phyloP scores from a whole-genome alignment of 2,888 invertebrate species.

The Plagodis pulveraria region DNA sequence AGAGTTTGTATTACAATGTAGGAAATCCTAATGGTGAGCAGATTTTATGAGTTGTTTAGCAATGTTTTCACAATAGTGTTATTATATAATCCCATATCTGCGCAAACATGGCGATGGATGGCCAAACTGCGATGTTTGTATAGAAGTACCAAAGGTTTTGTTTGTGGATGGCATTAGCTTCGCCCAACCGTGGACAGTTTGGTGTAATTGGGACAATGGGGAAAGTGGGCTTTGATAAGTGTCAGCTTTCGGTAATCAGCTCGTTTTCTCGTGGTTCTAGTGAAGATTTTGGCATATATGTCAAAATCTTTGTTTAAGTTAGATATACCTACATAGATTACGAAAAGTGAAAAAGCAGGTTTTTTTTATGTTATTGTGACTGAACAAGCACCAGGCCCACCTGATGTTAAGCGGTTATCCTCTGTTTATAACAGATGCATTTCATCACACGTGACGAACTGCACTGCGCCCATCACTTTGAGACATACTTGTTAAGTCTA shows the following conservation, averaged over 20 bases:
- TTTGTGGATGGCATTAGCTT: constrained; percentile 15
- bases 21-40: constrained; percentile 21
- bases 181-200: constrained; percentile 11
- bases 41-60: constrained; percentile 20
- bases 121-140: constrained; percentile 13
- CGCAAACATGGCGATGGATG: constrained; percentile 14
- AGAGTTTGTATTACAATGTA: constrained; percentile 10
- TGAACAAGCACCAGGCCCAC: too few relatives aligned
- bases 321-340: too few relatives aligned
- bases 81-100: constrained; percentile 15
- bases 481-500: too few relatives aligned
- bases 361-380: too few relatives aligned
- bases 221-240: constrained; percentile 20
- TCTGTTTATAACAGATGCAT: too few relatives aligned
- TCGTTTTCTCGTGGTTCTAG: neutral
- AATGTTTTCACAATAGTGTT: constrained; percentile 22
- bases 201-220: constrained; percentile 7
- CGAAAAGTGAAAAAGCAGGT: too few relatives aligned
- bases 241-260: neutral
- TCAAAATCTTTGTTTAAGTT: too few relatives aligned
- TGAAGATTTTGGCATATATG: too few relatives aligned
- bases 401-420: too few relatives aligned
- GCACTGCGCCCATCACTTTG: too few relatives aligned
- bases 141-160: constrained; percentile 16
- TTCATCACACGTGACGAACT: too few relatives aligned